phyloP scores from a whole-genome alignment of 2,113 vertebrate genomes.

The Chlorodrepanis virens region DNA sequence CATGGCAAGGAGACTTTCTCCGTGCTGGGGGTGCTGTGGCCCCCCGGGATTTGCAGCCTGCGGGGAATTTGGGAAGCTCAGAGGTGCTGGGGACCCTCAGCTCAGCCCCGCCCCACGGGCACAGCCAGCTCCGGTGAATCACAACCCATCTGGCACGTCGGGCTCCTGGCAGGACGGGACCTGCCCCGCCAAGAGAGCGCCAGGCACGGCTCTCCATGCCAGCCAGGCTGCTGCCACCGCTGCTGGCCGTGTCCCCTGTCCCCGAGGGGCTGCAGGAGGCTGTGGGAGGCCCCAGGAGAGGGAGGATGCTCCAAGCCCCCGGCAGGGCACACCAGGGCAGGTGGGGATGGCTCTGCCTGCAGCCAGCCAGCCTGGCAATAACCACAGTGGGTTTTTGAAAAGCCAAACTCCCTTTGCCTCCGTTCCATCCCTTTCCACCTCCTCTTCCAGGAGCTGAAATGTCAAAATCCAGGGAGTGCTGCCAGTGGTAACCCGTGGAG shows the following conservation, averaged over 20 bases:
- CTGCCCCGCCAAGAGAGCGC: background rate
- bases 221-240: background rate
- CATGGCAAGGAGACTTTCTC: background rate
- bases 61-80: background rate
- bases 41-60: background rate
- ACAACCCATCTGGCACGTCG: background rate
- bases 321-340: accelerated
- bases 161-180: constrained; percentile 1
- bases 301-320: background rate
- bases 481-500: background rate
- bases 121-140: background rate
- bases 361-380: background rate
- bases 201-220: background rate
- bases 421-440: background rate
- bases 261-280: background rate
- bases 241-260: background rate
- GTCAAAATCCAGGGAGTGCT: background rate
- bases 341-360: background rate
- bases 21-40: accelerated
- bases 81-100: background rate
- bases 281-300: accelerated
- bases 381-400: background rate
- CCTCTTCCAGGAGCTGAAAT: background rate
- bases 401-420: background rate
- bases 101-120: background rate